Base-by-base conservation (phyloP, 2,113 vertebrate species). In the Boleophthalmus pectinirostris region DNA sequence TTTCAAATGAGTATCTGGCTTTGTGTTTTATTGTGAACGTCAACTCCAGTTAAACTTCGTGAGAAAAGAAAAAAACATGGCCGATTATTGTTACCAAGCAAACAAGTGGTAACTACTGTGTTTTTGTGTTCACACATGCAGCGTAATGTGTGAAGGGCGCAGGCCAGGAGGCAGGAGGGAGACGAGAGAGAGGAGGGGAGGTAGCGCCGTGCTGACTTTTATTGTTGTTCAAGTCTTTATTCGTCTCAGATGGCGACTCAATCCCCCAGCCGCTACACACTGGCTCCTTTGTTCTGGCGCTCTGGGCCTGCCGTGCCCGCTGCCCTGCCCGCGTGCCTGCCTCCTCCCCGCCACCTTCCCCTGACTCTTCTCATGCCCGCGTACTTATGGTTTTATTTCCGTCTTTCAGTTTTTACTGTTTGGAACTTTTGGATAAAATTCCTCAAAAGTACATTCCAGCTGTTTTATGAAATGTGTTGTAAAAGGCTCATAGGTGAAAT, bases 181-280 rank as follows among this genome's bases (percentile, higher is more conserved):
- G 29, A 33, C 49, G 20, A 64, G 64, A 64, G 61, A 71, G 54
- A 79, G 80, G 81, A 68, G 77, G 79, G 72, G 82, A 85, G 80
- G 86, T 88, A 86, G 88, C 80, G 78, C 84, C 25, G 69, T 83
- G 85, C 70, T 78, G 88, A 88, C 85, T 90, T 92, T 90, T 89
- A 92, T 90, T 90, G 89, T 90, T 90, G 81, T 89, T 92, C 82
- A 73, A 87, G n/a, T 89, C 88, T 92, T 91, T 89, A 92, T 92
- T 88, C 78, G 81, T 90, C 87, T 91, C 89, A 92, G 88, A 90
- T 90, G 90, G 89, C 79, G 29, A 70, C 81, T 82, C 79, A 61
- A 76, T 88, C 87, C 85, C 77, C 84, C 66, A 82, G 82, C 78
- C 81, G 68, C 81, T 78, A 69, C 88, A 92, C 88, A 91, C 88